These are phyloP conservation scores for Poeciliopsis prolifica DNA, from an alignment of 2,113 vertebrate genomes.

Conservation along the genomic window DNA sequence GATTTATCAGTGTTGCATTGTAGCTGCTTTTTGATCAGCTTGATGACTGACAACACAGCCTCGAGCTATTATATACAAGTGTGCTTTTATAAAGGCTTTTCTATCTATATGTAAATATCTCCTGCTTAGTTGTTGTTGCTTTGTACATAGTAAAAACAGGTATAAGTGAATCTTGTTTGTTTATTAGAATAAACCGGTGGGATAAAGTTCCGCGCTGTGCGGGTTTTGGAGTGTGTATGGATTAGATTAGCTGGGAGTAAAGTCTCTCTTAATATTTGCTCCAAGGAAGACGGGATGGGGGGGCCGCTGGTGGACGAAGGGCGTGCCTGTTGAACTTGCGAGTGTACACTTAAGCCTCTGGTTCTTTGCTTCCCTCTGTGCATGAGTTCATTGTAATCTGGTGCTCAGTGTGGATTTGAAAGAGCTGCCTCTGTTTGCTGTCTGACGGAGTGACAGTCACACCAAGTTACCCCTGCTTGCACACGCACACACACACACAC, in stretches of 20 bases:
- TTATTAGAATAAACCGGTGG: slow-evolving; percentile 40
- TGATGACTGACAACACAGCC: slow-evolving; percentile 74
- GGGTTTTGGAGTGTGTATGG: slow-evolving; percentile 50
- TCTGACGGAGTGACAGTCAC: slow-evolving; percentile 68
- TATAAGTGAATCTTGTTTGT: slow-evolving; percentile 38
- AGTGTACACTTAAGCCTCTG: slow-evolving; percentile 59
- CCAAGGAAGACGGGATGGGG: slow-evolving; percentile 10
- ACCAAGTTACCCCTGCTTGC: slow-evolving; percentile 50
- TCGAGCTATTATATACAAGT: slow-evolving; percentile 64
- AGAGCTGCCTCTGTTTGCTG: slow-evolving; percentile 73
- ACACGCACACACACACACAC: slow-evolving; percentile 35
- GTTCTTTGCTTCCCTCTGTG: slow-evolving; percentile 57
- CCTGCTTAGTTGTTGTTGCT: slow-evolving; percentile 23
- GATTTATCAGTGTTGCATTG: slow-evolving; percentile 65
- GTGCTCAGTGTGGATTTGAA: slow-evolving; percentile 64
- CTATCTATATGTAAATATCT: slow-evolving; percentile 66
- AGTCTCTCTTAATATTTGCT: slow-evolving; percentile 68
- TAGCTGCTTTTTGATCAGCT: slow-evolving; percentile 71
- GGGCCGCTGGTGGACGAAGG: slow-evolving; percentile 22
- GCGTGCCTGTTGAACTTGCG: slow-evolving; percentile 64
- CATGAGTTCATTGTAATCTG: slow-evolving; percentile 67
- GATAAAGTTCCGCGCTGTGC: slow-evolving; percentile 47
- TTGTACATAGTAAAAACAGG: neutral
- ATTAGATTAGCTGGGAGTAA: slow-evolving; percentile 65
- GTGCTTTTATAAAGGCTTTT: slow-evolving; percentile 57